A percentile compares a stretch with the other conserved stretches of the same genome.
These are phyloP conservation scores for Nasua narica DNA, from an alignment of 2,797 vertebrate genomes.

Conservation along the genomic window DNA sequence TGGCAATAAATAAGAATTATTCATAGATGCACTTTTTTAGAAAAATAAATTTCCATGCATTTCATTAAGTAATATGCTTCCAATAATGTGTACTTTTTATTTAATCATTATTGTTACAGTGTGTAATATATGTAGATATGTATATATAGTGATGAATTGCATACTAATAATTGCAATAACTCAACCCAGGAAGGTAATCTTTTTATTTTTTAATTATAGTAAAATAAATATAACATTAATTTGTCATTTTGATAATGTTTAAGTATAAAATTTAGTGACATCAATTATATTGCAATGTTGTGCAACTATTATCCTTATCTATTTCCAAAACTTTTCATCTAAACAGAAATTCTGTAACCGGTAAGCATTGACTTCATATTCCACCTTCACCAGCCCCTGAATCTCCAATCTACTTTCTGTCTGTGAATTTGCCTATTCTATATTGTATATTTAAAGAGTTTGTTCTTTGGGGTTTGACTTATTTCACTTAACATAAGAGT, in stretches of 20 bases:
- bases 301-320: neutral
- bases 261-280: neutral
- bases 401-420: neutral
- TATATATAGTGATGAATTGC: neutral
- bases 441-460: neutral
- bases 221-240: neutral
- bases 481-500: neutral
- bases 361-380: neutral
- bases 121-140: neutral
- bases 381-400: neutral
- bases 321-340: neutral
- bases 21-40: neutral
- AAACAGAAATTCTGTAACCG: neutral
- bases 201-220: neutral
- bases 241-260: neutral
- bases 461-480: neutral
- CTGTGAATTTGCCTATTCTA: neutral
- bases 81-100: neutral
- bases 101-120: neutral
- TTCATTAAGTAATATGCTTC: neutral
- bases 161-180: neutral
- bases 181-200: neutral
- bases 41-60: neutral
- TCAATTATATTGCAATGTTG: neutral
- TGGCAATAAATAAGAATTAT: neutral